Evolutionary conservation across 2,797 vertebrate species (phyloP).

Genomic region (Poeciliopsis infans): DNA sequence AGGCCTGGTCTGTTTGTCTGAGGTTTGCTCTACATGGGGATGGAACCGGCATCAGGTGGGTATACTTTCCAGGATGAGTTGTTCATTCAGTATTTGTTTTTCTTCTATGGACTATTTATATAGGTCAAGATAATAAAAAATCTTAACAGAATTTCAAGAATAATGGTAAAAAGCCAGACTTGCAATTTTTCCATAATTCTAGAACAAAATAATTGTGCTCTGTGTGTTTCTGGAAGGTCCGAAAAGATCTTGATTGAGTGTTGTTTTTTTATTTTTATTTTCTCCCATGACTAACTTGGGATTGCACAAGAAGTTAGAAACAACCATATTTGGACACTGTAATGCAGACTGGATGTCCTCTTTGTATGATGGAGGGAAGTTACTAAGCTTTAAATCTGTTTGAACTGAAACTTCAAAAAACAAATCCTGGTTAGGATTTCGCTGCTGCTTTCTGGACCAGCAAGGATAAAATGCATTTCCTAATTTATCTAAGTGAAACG

Average conservation of each 20-base stretch:
- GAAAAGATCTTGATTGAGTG: constrained; percentile 19
- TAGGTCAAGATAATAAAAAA: constrained; percentile 6
- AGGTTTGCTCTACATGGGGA: no score
- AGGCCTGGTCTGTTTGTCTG: no score
- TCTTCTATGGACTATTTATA: constrained; percentile 2
- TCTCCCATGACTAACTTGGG: constrained; percentile 3
- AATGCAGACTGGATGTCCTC: constrained; percentile 17
- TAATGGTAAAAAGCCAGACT: constrained; percentile 8
- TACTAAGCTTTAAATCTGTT: constrained; percentile 36
- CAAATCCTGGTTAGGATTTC: constrained; percentile 3
- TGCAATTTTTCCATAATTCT: background rate
- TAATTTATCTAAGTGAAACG: background rate
- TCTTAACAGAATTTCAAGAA: background rate
- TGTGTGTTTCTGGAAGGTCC: constrained; percentile 11
- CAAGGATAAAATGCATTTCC: background rate
- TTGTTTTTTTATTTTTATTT: constrained; percentile 21
- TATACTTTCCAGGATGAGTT: constrained; percentile 23
- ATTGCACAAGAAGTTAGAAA: constrained; percentile 29
- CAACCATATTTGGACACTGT: constrained; percentile 52
- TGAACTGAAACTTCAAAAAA: background rate
- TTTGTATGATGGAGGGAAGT: constrained; percentile 26
- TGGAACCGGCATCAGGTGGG: background rate
- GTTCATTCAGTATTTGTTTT: constrained; percentile 23
- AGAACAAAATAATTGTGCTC: constrained; percentile 3
- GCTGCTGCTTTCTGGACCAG: constrained; percentile 1